These are phyloP conservation scores for Polydrusus pterygomalis DNA, from an alignment of 2,888 invertebrate species.

Conservation along the genomic window DNA sequence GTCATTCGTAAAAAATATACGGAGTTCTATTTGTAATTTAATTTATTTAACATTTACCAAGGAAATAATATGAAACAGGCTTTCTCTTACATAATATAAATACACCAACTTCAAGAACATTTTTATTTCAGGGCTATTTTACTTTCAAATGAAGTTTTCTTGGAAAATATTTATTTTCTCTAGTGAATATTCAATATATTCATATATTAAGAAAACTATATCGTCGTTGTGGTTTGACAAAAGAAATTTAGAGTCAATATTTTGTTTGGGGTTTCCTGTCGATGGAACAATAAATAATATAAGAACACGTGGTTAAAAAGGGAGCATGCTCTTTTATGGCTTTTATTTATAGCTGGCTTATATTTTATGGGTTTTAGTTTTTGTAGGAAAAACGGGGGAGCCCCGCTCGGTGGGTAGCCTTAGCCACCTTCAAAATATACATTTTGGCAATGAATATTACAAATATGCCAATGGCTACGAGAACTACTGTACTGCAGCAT, in stretches of 20 bases:
- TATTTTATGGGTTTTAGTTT: conserved; percentile 11
- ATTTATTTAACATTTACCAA: neutral
- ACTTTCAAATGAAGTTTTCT: conserved; percentile 1
- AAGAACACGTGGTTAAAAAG: conserved; percentile 5
- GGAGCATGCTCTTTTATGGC: neutral
- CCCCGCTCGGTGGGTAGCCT: no score
- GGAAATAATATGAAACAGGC: neutral
- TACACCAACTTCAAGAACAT: neutral
- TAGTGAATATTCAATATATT: conserved; percentile 16
- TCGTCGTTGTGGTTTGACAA: neutral
- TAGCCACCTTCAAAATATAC: no score
- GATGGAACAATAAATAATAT: conserved; percentile 1
- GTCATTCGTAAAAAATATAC: conserved; percentile 4
- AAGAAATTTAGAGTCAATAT: conserved; percentile 12
- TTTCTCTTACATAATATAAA: neutral
- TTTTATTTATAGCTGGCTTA: conserved; percentile 4
- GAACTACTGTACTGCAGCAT: no score
- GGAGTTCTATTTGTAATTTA: neutral
- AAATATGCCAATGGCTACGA: no score
- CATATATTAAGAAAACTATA: neutral
- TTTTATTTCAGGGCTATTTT: neutral
- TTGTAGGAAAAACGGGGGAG: no score
- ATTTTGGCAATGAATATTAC: no score
- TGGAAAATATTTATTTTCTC: neutral
- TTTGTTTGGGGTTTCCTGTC: neutral